These are phyloP conservation scores for Notothenia rossii DNA, from an alignment of 2,113 vertebrate genomes.

Conservation along the genomic window DNA sequence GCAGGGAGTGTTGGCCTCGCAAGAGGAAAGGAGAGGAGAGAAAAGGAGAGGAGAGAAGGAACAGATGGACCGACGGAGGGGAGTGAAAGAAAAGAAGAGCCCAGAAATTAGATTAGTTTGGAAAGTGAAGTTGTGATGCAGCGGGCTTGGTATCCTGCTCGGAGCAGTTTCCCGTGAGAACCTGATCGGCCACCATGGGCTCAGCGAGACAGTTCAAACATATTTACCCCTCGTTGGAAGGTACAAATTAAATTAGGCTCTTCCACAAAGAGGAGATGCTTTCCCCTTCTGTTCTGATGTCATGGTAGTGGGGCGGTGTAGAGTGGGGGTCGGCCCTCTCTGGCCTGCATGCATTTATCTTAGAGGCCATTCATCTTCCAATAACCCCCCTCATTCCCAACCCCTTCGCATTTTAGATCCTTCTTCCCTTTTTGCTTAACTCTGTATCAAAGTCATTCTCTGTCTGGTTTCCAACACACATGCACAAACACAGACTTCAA, in stretches of 20 bases:
- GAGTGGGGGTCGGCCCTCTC: slow-evolving; percentile 86
- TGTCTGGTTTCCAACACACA: slow-evolving; percentile 70
- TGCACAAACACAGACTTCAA: slow-evolving; percentile 39
- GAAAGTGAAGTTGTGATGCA: slow-evolving; percentile 92
- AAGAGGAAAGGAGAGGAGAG: slow-evolving; percentile 72
- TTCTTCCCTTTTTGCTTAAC: slow-evolving; percentile 83
- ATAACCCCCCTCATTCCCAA: slow-evolving; percentile 80
- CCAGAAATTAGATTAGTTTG: slow-evolving; percentile 96
- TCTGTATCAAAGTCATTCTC: slow-evolving; percentile 88
- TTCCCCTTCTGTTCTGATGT: slow-evolving; percentile 99
- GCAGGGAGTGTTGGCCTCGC: slow-evolving; percentile 81
- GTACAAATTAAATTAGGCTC: slow-evolving; percentile 99
- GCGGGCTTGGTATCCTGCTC: slow-evolving; percentile 89
- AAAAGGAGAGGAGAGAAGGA: slow-evolving; percentile 74
- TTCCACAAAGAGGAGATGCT: slow-evolving; percentile 98
- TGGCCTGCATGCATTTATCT: slow-evolving; percentile 94
- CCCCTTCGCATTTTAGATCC: slow-evolving; percentile 80
- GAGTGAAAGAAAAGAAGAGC: slow-evolving; percentile 83
- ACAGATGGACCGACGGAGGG: slow-evolving; percentile 82
- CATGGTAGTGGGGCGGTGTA: slow-evolving; percentile 97
- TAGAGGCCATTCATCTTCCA: slow-evolving; percentile 92
- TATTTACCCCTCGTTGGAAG: slow-evolving; percentile 99
- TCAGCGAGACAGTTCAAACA: slow-evolving; percentile 95
- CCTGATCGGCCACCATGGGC: slow-evolving; percentile 86
- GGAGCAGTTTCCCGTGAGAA: slow-evolving; percentile 98